These are phyloP conservation scores for Nemapogon koenigi DNA, from an alignment of 2,888 invertebrate genomes.

Conservation along the genomic window DNA sequence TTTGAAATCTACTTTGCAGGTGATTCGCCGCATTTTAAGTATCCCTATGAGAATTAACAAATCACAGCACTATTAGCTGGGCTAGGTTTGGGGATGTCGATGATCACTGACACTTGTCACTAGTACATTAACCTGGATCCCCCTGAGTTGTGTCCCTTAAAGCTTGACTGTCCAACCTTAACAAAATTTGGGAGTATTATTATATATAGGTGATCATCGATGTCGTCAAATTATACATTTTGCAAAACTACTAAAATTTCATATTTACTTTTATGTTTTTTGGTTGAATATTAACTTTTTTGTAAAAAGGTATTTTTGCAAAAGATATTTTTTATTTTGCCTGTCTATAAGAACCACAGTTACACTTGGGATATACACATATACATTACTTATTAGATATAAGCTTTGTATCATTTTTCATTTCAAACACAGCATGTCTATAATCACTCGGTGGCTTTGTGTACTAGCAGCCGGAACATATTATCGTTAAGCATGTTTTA, in stretches of 20 bases:
- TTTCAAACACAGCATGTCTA: slow-evolving; percentile 2
- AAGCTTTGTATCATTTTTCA: slow-evolving; percentile 55
- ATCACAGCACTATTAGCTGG: slow-evolving; percentile 34
- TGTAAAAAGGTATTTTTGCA: background rate
- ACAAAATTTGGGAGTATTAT: too few relatives aligned
- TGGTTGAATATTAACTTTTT: too few relatives aligned
- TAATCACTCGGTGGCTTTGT: slow-evolving; percentile 4
- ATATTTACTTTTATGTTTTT: too few relatives aligned
- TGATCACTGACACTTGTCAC: too few relatives aligned
- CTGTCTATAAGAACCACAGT: slow-evolving; percentile 52
- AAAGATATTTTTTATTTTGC: slow-evolving; percentile 25
- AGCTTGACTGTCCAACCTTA: too few relatives aligned
- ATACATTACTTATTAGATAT: too few relatives aligned
- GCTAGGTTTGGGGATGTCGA: background rate
- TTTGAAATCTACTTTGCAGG: slow-evolving; percentile 63
- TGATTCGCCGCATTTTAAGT: slow-evolving; percentile 61
- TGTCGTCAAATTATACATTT: background rate
- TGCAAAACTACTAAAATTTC: too few relatives aligned
- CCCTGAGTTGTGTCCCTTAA: too few relatives aligned
- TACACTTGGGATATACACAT: slow-evolving; percentile 53
- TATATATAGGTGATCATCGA: background rate
- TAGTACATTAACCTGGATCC: too few relatives aligned
- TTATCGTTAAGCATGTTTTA: too few relatives aligned
- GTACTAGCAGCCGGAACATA: slow-evolving; percentile 3
- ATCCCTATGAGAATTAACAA: slow-evolving; percentile 46